Conservation (phyloP, 53 echinoderm and acorn worm species). For the Mesocentrotus franciscanus region DNA sequence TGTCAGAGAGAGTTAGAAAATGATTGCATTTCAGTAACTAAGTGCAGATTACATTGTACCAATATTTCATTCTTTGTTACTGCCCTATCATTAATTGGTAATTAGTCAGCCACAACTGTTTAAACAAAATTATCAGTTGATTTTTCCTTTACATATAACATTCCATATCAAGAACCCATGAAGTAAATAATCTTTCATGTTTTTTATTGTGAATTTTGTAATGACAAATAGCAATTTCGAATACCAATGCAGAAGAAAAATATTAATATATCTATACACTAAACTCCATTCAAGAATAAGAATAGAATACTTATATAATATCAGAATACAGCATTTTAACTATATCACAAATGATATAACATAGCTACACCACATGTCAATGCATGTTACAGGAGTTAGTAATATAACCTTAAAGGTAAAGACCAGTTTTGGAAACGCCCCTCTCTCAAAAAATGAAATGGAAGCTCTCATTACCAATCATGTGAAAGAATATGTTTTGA, state of each 20-base stretch:
- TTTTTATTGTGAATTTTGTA: not conserved
- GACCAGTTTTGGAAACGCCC: too few relatives aligned
- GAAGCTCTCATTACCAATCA: too few relatives aligned
- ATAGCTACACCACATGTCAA: not conserved
- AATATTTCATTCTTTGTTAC: not conserved
- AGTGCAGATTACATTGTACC: not conserved
- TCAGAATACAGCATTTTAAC: too few relatives aligned
- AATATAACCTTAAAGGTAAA: too few relatives aligned
- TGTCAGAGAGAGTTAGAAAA: not conserved
- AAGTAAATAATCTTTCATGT: not conserved
- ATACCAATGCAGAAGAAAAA: not conserved
- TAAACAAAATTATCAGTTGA: not conserved
- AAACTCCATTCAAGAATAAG: not conserved
- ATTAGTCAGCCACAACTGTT: not conserved
- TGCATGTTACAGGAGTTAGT: not conserved
- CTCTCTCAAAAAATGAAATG: too few relatives aligned
- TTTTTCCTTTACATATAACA: not conserved
- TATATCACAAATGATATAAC: too few relatives aligned
- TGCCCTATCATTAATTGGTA: not conserved
- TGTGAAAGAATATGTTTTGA: too few relatives aligned
- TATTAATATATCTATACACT: not conserved
- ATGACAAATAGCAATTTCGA: not conserved
- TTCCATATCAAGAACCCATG: not conserved
- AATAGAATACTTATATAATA: not conserved
- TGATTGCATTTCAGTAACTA: not conserved